Conservation (phyloP, 1,140 invertebrate genomes). For the Babylonia areolata region DNA sequence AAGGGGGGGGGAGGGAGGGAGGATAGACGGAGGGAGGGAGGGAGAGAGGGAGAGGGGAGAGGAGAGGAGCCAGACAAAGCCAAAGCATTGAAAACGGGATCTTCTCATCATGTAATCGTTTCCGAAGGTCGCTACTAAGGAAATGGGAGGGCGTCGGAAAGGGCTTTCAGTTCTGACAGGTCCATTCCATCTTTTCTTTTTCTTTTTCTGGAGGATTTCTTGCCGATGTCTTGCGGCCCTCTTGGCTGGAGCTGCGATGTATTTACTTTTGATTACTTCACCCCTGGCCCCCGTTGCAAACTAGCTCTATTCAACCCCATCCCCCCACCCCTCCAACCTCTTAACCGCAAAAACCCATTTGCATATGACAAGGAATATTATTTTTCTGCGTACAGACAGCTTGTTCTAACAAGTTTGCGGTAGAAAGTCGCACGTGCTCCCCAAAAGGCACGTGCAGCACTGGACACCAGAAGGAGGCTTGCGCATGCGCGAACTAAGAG, state of each 20-base stretch:
- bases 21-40: not conserved
- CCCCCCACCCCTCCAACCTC: too few relatives aligned
- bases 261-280: slow-evolving; percentile 9
- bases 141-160: not conserved
- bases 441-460: not conserved
- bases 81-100: not conserved
- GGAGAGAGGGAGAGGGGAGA: too few relatives aligned
- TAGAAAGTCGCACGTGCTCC: slow-evolving; percentile 20
- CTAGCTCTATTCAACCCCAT: not conserved
- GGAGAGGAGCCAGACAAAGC: not conserved
- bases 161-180: not conserved
- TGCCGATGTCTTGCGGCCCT: not conserved
- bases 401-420: slow-evolving; percentile 17
- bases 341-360: not conserved
- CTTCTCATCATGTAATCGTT: not conserved
- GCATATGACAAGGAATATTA: not conserved
- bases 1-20: not conserved
- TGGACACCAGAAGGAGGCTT: slow-evolving; percentile 12
- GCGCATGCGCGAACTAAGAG: slow-evolving; percentile 14
- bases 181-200: not conserved
- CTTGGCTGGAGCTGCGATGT: not conserved
- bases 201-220: too few relatives aligned
- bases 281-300: not conserved
- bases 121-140: not conserved
- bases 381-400: slow-evolving; percentile 13